Conservation (phyloP, 2,888 invertebrate genomes). For the Choreutis nemorana region DNA sequence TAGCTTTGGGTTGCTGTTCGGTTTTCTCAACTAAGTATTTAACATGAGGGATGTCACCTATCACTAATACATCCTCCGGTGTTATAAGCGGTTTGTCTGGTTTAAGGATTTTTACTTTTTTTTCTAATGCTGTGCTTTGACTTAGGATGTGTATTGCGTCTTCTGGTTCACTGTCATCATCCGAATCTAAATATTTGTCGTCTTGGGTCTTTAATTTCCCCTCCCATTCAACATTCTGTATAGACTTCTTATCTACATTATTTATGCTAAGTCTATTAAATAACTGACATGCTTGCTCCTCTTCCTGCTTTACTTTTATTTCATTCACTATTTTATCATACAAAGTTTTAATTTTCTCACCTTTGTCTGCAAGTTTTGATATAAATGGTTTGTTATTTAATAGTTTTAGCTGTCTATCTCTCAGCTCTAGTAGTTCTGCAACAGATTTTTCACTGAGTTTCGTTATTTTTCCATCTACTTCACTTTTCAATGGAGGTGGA, state of each 20-base stretch:
- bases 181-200: constrained; percentile 52
- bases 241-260: constrained; percentile 39
- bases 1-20: constrained; percentile 35
- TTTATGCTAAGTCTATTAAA: constrained; percentile 57
- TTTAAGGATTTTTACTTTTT: constrained; percentile 46
- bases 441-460: constrained; percentile 51
- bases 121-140: constrained; percentile 56
- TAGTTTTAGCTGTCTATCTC: constrained; percentile 64
- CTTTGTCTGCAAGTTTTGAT: constrained; percentile 65
- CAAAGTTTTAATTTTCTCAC: constrained; percentile 60
- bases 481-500: constrained; percentile 44
- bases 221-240: constrained; percentile 69
- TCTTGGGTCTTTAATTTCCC: constrained; percentile 38
- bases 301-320: constrained; percentile 52
- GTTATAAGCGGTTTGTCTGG: constrained; percentile 57
- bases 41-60: constrained; percentile 53
- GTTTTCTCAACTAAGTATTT: constrained; percentile 63
- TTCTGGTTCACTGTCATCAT: constrained; percentile 67
- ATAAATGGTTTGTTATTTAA: constrained; percentile 60
- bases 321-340: constrained; percentile 50
- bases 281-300: constrained; percentile 56
- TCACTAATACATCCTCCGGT: constrained; percentile 53
- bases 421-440: constrained; percentile 57
- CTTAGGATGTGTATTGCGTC: constrained; percentile 68
- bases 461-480: constrained; percentile 62